phyloP scores from a whole-genome alignment of 2,113 vertebrate genomes.

The Plecturocebus donacophilus region DNA sequence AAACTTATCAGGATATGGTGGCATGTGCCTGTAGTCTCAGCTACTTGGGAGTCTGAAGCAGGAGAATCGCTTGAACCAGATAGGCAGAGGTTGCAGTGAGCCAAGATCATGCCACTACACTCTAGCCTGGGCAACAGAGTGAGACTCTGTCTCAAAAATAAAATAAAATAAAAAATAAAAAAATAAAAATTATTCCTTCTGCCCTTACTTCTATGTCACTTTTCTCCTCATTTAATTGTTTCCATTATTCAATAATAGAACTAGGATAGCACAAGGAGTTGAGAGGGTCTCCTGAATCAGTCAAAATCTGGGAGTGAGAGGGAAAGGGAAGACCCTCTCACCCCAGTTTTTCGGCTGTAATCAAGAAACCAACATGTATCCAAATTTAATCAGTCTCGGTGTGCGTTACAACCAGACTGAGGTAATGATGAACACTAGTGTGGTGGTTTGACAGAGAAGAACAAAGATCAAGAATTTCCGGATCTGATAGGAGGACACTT shows the following conservation, averaged over 20 bases:
- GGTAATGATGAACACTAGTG: not conserved
- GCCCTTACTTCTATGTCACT: not conserved
- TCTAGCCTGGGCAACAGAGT: too few species aligned
- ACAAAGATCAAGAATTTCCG: constrained; percentile 5
- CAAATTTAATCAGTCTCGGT: not conserved
- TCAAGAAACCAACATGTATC: not conserved
- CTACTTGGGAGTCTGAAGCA: too few species aligned
- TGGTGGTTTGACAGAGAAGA: not conserved
- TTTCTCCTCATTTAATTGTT: constrained; percentile 42
- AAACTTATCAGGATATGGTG: too few species aligned
- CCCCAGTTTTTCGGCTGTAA: not conserved
- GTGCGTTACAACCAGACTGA: not conserved
- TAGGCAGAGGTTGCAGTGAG: too few species aligned
- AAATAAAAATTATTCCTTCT: constrained; percentile 12
- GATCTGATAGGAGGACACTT: not conserved
- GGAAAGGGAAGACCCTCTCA: not conserved
- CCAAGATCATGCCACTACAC: too few species aligned
- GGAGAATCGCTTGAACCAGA: too few species aligned
- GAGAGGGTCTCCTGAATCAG: constrained; percentile 4
- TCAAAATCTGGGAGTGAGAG: not conserved
- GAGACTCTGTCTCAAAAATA: too few species aligned
- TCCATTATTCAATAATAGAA: constrained; percentile 27
- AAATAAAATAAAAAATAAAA: too few species aligned
- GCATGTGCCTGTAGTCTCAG: too few species aligned
- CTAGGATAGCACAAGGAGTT: not conserved